These are phyloP conservation scores for Dicyrtoma fusca DNA, from an alignment of 2,888 invertebrate species.

Conservation along the genomic window DNA sequence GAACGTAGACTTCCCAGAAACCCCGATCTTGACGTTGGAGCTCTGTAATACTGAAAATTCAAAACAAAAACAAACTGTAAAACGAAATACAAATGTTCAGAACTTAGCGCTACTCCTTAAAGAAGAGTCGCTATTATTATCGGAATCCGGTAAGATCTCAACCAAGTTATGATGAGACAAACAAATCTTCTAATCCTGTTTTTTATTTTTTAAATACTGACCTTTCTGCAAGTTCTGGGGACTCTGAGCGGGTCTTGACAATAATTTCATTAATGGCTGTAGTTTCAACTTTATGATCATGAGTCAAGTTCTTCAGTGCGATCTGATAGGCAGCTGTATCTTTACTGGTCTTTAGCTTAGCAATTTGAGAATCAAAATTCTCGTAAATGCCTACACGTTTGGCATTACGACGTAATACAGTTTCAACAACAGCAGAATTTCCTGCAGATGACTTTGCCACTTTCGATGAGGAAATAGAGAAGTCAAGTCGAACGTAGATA, in stretches of 20 bases:
- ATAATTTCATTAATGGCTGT: constrained; percentile 63
- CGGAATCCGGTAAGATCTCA: too few relatives aligned
- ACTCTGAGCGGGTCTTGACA: constrained; percentile 65
- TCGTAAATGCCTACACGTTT: constrained; percentile 67
- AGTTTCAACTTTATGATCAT: constrained; percentile 66
- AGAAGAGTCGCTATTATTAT: too few relatives aligned
- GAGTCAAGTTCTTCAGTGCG: constrained; percentile 65
- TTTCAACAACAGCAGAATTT: constrained; percentile 61
- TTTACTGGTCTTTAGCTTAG: constrained; percentile 67
- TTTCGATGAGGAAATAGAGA: constrained; percentile 71
- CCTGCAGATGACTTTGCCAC: constrained; percentile 24
- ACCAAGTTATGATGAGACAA: too few relatives aligned
- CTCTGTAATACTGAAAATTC: constrained; percentile 47
- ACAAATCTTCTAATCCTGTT: too few relatives aligned
- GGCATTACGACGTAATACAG: constrained; percentile 66
- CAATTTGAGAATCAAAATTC: constrained; percentile 66
- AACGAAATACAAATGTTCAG: too few relatives aligned
- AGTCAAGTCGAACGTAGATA: constrained; percentile 92
- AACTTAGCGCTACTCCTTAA: too few relatives aligned
- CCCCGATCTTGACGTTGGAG: constrained; percentile 54
- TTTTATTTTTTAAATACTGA: constrained; percentile 27
- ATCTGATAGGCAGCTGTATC: constrained; percentile 62
- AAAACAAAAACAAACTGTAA: constrained; percentile 20
- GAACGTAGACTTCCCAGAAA: constrained; percentile 59
- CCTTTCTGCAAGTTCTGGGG: constrained; percentile 67